A percentile compares a stretch with the other conserved stretches of the same genome.
Evolutionary conservation across 2,888 invertebrate species (phyloP).

Genomic region (Eilema caniola): DNA sequence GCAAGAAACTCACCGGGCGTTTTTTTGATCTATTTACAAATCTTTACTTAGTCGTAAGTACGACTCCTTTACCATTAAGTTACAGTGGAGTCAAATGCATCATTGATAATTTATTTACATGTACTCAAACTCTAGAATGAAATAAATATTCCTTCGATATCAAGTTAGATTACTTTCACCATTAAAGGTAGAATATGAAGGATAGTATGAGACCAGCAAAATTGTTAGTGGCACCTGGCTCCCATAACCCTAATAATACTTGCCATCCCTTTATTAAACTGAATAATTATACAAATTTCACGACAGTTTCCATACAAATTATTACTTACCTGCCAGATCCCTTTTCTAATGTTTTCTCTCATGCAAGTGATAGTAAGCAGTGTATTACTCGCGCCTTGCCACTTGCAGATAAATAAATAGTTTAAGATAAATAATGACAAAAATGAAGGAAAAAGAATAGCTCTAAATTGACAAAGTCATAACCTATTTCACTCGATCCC

Average conservation of each 20-base stretch:
- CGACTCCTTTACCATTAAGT: no score
- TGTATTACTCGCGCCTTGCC: no score
- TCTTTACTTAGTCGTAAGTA: no score
- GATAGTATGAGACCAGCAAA: neutral
- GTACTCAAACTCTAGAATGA: no score
- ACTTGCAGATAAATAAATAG: neutral
- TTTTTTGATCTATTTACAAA: no score
- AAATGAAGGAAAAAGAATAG: neutral
- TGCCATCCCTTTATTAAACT: conserved; percentile 13
- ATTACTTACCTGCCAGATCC: neutral
- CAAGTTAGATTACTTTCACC: neutral
- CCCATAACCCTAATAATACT: conserved; percentile 8
- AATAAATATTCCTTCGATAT: neutral
- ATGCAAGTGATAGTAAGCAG: neutral
- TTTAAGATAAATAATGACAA: neutral
- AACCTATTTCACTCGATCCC: no score
- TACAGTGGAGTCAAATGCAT: no score
- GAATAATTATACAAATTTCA: conserved; percentile 6
- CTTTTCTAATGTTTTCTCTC: neutral
- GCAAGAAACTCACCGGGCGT: no score
- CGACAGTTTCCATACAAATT: conserved; percentile 5
- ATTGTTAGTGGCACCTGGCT: conserved; percentile 21
- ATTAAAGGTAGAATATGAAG: neutral
- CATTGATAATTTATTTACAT: no score
- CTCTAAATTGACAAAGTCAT: neutral